phyloP scores from a whole-genome alignment of 2,888 invertebrate species.

The Nemapogon koenigi region DNA sequence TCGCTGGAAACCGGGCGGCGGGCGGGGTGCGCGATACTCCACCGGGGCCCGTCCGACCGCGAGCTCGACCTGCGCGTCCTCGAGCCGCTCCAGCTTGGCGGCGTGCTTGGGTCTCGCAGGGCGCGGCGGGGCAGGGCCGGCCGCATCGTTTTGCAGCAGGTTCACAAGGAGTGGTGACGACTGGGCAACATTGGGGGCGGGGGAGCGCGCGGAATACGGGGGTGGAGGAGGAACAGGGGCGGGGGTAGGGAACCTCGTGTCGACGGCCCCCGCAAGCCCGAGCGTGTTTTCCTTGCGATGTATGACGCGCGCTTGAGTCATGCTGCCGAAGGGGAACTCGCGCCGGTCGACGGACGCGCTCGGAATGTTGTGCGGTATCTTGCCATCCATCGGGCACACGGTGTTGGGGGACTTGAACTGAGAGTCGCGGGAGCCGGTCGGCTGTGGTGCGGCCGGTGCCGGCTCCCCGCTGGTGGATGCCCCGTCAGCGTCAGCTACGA shows the following conservation, averaged over 20 bases:
- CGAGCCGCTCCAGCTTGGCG: slow-evolving; percentile 42
- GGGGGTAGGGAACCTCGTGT: slow-evolving; percentile 15
- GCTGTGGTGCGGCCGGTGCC: slow-evolving; percentile 32
- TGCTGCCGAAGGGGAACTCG: slow-evolving; percentile 87
- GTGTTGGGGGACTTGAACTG: slow-evolving; percentile 84
- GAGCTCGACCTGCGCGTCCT: slow-evolving; percentile 51
- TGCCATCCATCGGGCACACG: slow-evolving; percentile 84
- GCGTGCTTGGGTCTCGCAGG: slow-evolving; percentile 39
- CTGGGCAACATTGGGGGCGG: slow-evolving; percentile 70
- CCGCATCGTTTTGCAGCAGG: slow-evolving; percentile 84
- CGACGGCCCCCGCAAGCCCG: slow-evolving; percentile 24
- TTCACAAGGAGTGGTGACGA: slow-evolving; percentile 92
- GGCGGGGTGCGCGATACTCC: slow-evolving; percentile 38
- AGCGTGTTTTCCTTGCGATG: slow-evolving; percentile 73
- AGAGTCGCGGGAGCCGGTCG: slow-evolving; percentile 41
- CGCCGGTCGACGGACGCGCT: slow-evolving; percentile 63
- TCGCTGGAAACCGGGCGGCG: slow-evolving; percentile 23
- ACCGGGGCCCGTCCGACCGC: slow-evolving; percentile 46
- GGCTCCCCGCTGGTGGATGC: slow-evolving; percentile 25
- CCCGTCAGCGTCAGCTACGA: slow-evolving; percentile 29
- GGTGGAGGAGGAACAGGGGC: slow-evolving; percentile 23
- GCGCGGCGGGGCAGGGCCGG: slow-evolving; percentile 32
- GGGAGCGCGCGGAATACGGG: slow-evolving; percentile 40
- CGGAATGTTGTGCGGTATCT: slow-evolving; percentile 65
- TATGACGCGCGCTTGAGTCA: slow-evolving; percentile 89